Evolutionary conservation across 2,888 invertebrate genomes (phyloP).

Genomic region (Parasteatoda lunata): DNA sequence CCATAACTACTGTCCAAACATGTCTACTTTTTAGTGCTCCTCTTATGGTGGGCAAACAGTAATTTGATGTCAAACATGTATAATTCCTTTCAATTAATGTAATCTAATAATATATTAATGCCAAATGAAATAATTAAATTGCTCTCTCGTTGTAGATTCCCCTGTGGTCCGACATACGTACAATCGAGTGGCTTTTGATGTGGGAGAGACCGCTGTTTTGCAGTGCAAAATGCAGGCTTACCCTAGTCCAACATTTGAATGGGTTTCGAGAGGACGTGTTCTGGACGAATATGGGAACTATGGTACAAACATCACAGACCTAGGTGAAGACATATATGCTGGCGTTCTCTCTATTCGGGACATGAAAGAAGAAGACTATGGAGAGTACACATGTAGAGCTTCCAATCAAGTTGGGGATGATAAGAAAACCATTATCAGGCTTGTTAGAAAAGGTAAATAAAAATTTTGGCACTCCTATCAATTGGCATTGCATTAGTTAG

Average conservation of each 20-base stretch:
- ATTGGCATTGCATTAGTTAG: background rate
- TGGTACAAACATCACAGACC: conserved; percentile 86
- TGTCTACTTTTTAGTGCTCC: no score
- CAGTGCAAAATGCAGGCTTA: conserved; percentile 92
- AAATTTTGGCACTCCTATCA: background rate
- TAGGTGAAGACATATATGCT: conserved; percentile 89
- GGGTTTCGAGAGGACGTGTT: conserved; percentile 77
- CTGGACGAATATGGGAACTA: conserved; percentile 81
- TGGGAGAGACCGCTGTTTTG: conserved; percentile 88
- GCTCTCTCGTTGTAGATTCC: conserved; percentile 78
- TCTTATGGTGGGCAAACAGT: no score
- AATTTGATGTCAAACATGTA: no score
- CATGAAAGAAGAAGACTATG: conserved; percentile 80
- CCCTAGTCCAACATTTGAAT: conserved; percentile 93
- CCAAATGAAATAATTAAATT: no score
- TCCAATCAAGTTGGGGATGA: conserved; percentile 85
- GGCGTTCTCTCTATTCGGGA: conserved; percentile 82
- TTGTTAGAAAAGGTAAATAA: conserved; percentile 83
- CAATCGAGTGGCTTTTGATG: conserved; percentile 84
- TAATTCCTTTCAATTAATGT: no score
- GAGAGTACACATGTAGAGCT: conserved; percentile 91
- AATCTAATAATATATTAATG: no score
- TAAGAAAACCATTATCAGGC: conserved; percentile 78
- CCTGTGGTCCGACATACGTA: conserved; percentile 85
- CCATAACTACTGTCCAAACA: no score